Percentiles rank a stretch among this genome's conserved stretches.
Conservation (phyloP, 2,113 vertebrate species). For the Fukomys damarensis region DNA sequence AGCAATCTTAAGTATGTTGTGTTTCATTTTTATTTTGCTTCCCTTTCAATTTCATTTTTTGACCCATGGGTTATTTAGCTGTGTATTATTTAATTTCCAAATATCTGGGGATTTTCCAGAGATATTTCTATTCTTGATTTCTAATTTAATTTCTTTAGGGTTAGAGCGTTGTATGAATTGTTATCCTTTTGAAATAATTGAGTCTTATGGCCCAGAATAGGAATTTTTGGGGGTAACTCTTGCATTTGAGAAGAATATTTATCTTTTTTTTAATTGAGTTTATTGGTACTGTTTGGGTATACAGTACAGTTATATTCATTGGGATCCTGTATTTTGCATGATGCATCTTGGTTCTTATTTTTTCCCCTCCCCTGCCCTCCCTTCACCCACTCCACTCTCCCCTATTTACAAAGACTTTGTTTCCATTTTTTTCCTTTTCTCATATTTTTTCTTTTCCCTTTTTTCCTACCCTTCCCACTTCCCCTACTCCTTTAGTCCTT, state of each 20-base stretch:
- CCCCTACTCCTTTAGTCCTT: too few species aligned
- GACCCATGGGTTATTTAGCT: not conserved
- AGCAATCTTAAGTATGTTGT: not conserved
- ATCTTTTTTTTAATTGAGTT: too few species aligned
- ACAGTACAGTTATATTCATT: too few species aligned
- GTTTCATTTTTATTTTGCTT: not conserved
- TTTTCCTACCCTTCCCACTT: too few species aligned
- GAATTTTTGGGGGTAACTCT: not conserved
- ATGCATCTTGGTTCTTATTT: too few species aligned
- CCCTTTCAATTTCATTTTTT: slow-evolving; percentile 24
- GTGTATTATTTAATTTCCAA: not conserved
- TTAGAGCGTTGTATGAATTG: not conserved
- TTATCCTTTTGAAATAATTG: not conserved
- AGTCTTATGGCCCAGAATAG: not conserved
- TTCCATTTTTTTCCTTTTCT: too few species aligned
- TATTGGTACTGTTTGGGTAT: too few species aligned
- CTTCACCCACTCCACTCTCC: too few species aligned
- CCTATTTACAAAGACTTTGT: too few species aligned
- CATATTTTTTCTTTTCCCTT: too few species aligned
- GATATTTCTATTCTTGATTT: slow-evolving; percentile 26
- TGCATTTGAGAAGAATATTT: not conserved
- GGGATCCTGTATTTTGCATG: too few species aligned
- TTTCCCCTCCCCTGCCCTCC: too few species aligned
- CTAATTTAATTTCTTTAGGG: slow-evolving; percentile 28
- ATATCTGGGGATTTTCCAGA: not conserved